Percentiles rank a stretch among this genome's conserved stretches.
Evolutionary conservation across 2,113 vertebrate species (phyloP).

Genomic region (Potamarius usumacintae): DNA sequence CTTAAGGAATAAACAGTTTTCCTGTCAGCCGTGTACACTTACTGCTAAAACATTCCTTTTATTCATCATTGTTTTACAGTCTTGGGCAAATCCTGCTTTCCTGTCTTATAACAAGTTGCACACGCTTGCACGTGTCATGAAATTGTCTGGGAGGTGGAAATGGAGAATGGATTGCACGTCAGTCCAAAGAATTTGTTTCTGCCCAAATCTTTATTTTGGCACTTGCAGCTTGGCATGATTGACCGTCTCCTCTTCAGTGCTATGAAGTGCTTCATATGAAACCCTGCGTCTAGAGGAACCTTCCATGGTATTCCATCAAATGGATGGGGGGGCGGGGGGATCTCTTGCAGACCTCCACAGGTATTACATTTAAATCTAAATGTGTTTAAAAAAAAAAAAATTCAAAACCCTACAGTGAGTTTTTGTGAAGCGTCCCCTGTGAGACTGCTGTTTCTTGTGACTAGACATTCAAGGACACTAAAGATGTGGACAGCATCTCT

Average conservation of each 20-base stretch:
- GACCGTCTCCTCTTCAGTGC: background rate
- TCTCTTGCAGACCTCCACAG: background rate
- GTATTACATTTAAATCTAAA: background rate
- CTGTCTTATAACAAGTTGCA: background rate
- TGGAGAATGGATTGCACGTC: slow-evolving; percentile 4
- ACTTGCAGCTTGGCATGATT: slow-evolving; percentile 21
- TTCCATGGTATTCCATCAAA: background rate
- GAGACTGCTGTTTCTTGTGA: slow-evolving; percentile 5
- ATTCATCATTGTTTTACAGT: background rate
- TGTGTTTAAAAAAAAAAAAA: background rate
- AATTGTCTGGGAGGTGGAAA: background rate
- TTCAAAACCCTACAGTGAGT: background rate
- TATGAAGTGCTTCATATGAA: background rate
- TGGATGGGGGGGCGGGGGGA: no score
- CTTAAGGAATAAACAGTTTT: background rate
- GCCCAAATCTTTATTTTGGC: slow-evolving; percentile 27
- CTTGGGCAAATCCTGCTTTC: background rate
- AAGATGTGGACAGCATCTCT: slow-evolving; percentile 4
- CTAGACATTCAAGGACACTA: slow-evolving; percentile 20
- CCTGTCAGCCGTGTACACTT: background rate
- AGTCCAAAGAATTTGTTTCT: slow-evolving; percentile 38
- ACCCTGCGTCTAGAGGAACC: background rate
- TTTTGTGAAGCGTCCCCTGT: background rate
- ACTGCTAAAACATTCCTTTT: background rate
- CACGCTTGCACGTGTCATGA: background rate